Evolutionary conservation across 1,140 invertebrate genomes (phyloP), one percentile per base, ranked within the genome.

Genomic region (Sycophaga agraensis): DNA sequence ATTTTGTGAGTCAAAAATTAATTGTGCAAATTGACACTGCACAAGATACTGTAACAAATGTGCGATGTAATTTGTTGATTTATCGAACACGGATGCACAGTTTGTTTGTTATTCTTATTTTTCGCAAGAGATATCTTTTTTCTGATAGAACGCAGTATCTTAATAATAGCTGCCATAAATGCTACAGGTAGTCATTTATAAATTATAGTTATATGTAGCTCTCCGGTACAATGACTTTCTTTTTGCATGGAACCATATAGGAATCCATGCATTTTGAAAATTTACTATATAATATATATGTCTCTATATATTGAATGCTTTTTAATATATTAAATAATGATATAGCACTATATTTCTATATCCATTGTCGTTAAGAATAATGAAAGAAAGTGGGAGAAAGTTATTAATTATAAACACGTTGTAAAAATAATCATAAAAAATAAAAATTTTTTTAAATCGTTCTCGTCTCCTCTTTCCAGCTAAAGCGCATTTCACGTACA

Each of bases 401-500:
- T 34, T 42, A 62, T 53, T n/a, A n/a, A n/a, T n/a, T 51, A 51
- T 53, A 65, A 57, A 66, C 14, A 50, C 19, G 43, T 64, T 59
- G 19, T 42, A 64, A 69, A 71, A 67, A 68, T 59, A 69, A 72
- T 67, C 65, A 70, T 67, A 69, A 66, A 67, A 67, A 67, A 67
- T 39, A 50, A 66, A 70, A 70, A 65, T 67, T 65, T 11, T 31
- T 31, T 31, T 61, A 67, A 63, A 49, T 60, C 22, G 17, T 54
- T 31, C 37, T 60, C 58, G 40, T 56, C 37, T 63, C 50, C 64
- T 73, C 50, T 61, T 64, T 65, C 59, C 66, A 75, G 71, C 76
- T 68, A 73, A 78, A 79, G 77, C 77, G 76, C 73, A 59, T 73
- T 70, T 74, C 70, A 77, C 74, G 71, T 77, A 79, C 72, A 78